Percentiles rank a stretch among this genome's conserved stretches.
Evolutionary conservation across 2,888 invertebrate species (phyloP).

Genomic region (Teinopalpus imperialis): DNA sequence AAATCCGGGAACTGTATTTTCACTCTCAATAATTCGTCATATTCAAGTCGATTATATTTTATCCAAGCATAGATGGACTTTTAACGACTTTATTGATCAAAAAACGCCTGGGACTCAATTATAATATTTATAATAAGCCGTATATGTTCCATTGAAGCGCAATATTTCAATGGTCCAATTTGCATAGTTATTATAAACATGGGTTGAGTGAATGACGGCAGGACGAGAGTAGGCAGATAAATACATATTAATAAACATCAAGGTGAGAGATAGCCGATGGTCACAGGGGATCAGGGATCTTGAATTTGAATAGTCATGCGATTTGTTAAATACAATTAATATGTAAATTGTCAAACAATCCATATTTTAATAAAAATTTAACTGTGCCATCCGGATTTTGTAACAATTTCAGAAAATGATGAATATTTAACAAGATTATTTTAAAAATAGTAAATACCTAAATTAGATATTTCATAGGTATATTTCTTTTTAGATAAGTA

Average conservation of each 20-base stretch:
- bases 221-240: conserved; percentile 42
- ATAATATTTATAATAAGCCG: conserved; percentile 50
- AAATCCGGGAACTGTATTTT: too few relatives aligned
- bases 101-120: conserved; percentile 58
- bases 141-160: conserved; percentile 56
- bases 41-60: too few relatives aligned
- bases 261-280: conserved; percentile 22
- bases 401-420: too few relatives aligned
- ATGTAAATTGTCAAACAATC: too few relatives aligned
- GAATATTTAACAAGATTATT: too few relatives aligned
- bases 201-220: conserved; percentile 50
- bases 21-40: too few relatives aligned
- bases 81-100: conserved; percentile 22
- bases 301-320: conserved; percentile 14
- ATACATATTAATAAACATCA: conserved; percentile 28
- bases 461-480: too few relatives aligned
- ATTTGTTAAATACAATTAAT: not conserved
- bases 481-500: too few relatives aligned
- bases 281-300: conserved; percentile 2
- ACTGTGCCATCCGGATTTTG: too few relatives aligned
- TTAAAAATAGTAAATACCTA: too few relatives aligned
- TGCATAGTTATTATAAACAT: conserved; percentile 74
- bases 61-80: not conserved
- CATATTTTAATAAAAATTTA: too few relatives aligned
- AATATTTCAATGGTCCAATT: conserved; percentile 71